Conservation (phyloP, 2,797 vertebrate species). For the Acipenser transmontanus region DNA sequence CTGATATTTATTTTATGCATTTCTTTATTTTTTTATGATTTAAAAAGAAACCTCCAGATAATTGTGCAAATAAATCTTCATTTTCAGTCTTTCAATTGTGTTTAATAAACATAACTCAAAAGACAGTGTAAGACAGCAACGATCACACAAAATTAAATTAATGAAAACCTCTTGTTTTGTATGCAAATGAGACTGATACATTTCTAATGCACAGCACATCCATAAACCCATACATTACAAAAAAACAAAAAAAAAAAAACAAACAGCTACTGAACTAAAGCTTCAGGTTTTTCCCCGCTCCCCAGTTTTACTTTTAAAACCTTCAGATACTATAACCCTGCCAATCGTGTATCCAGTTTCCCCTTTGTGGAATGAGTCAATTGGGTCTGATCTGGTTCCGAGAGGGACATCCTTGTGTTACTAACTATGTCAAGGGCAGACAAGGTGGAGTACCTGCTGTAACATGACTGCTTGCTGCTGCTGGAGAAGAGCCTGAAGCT, state of each 20-base stretch:
- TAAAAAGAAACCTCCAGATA: constrained; percentile 8
- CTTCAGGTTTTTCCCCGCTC: too few relatives aligned
- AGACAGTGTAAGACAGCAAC: background rate
- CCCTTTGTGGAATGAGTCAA: constrained; percentile 39
- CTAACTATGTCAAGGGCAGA: constrained; percentile 56
- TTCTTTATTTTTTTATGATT: constrained; percentile 2
- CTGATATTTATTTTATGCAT: constrained; percentile 17
- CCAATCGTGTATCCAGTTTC: too few relatives aligned
- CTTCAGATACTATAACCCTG: too few relatives aligned
- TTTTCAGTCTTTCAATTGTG: background rate
- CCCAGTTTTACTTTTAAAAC: too few relatives aligned
- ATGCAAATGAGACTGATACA: too few relatives aligned
- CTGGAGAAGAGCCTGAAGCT: constrained; percentile 95
- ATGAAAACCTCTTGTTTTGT: too few relatives aligned
- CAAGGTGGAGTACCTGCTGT: constrained; percentile 82
- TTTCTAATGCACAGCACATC: too few relatives aligned
- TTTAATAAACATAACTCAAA: constrained; percentile 6
- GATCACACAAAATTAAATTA: too few relatives aligned
- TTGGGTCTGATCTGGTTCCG: constrained; percentile 44
- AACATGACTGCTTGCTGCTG: constrained; percentile 98
- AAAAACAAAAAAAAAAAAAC: too few relatives aligned
- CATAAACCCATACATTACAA: too few relatives aligned
- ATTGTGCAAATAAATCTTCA: constrained; percentile 21
- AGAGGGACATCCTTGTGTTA: constrained; percentile 38
- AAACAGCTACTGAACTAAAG: too few relatives aligned